A percentile compares a stretch with the other conserved stretches of the same genome.
These are phyloP conservation scores for Tanytarsus gracilentus DNA, from an alignment of 2,888 invertebrate species.

Conservation along the genomic window DNA sequence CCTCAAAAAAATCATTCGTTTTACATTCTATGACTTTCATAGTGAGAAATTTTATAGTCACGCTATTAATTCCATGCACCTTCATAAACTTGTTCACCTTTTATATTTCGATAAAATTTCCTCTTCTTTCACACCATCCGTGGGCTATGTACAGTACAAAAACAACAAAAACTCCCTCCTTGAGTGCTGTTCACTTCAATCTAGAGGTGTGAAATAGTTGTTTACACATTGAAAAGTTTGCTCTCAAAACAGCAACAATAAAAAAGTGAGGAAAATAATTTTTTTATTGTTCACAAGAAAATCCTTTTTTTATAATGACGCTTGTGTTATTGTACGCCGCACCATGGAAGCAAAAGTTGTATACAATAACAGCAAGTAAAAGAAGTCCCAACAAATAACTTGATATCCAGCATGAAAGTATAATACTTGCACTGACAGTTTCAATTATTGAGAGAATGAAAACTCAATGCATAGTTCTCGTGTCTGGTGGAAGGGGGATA, in stretches of 20 bases:
- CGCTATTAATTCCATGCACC: slow-evolving; percentile 9
- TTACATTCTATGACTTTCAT: too few species aligned
- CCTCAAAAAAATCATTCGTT: too few species aligned
- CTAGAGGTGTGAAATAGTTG: slow-evolving; percentile 2
- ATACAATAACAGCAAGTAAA: too few species aligned
- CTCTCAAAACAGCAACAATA: background rate
- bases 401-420: background rate
- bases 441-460: slow-evolving; percentile 8
- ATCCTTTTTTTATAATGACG: background rate
- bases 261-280: background rate
- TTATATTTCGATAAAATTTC: background rate
- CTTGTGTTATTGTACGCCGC: too few species aligned
- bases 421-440: slow-evolving; percentile 8
- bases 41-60: background rate
- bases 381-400: background rate
- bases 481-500: background rate
- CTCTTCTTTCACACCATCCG: background rate
- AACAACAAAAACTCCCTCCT: too few species aligned
- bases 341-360: too few species aligned
- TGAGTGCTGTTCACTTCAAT: slow-evolving; percentile 4
- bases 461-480: background rate
- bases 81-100: too few species aligned
- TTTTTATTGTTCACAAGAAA: background rate
- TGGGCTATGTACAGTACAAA: too few species aligned
- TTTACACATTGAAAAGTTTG: too few species aligned